phyloP scores from a whole-genome alignment of 2,888 invertebrate genomes.

The Aleiodes testaceus region DNA sequence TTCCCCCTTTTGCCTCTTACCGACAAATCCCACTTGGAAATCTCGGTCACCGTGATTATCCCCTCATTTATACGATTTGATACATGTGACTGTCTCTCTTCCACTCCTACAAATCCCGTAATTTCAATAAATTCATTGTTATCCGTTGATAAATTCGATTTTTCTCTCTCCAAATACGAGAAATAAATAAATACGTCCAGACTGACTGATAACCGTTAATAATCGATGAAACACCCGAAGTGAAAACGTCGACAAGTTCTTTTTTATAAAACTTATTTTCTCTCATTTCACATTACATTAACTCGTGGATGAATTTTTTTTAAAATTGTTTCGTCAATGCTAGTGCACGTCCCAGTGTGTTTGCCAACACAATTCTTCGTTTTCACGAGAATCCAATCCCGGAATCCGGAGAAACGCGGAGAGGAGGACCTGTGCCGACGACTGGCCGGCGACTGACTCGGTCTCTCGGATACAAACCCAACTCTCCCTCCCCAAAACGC shows the following conservation, averaged over 20 bases:
- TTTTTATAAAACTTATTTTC: neutral
- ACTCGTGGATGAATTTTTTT: neutral
- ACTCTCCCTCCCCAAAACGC: slow-evolving; percentile 36
- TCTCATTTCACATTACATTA: slow-evolving; percentile 1
- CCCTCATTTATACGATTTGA: slow-evolving; percentile 35
- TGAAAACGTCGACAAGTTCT: slow-evolving; percentile 7
- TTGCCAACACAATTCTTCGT: slow-evolving; percentile 41
- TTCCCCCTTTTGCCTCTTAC: neutral
- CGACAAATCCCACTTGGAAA: slow-evolving; percentile 32
- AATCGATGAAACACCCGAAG: slow-evolving; percentile 24
- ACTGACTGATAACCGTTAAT: slow-evolving; percentile 32
- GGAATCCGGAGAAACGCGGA: neutral
- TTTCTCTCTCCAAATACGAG: neutral
- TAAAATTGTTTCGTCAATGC: too few relatives aligned
- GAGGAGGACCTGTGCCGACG: slow-evolving; percentile 60
- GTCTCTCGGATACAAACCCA: slow-evolving; percentile 34
- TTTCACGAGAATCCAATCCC: too few relatives aligned
- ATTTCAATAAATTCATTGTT: too few relatives aligned
- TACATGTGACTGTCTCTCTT: neutral
- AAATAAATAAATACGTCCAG: slow-evolving; percentile 14
- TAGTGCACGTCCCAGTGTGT: slow-evolving; percentile 34
- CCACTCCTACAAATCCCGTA: neutral
- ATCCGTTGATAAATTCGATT: too few relatives aligned
- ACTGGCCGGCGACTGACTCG: slow-evolving; percentile 64
- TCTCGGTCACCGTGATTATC: slow-evolving; percentile 41